Evolutionary conservation across 2,113 vertebrate species (phyloP).

Genomic region (Laticauda laticaudata): DNA sequence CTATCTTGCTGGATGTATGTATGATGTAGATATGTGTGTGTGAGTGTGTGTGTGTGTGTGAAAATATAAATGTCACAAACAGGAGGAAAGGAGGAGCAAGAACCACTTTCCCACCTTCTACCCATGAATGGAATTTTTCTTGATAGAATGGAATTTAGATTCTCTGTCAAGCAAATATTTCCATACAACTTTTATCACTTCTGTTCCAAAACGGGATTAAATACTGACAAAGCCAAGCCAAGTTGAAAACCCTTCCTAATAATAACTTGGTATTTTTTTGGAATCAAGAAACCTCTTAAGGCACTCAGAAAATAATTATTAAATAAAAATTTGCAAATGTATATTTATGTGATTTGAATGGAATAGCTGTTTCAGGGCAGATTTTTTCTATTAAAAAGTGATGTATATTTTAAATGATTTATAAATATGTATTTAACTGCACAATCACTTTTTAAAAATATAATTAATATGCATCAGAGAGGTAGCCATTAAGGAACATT

Average conservation of each 20-base stretch:
- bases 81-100: background rate
- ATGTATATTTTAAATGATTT: slow-evolving; percentile 54
- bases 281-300: background rate
- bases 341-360: slow-evolving; percentile 60
- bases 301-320: slow-evolving; percentile 39
- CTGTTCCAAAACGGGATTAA: background rate
- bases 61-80: background rate
- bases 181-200: background rate
- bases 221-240: fast-evolving
- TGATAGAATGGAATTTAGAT: background rate
- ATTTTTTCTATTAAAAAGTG: slow-evolving; percentile 65
- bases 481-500: slow-evolving; percentile 60
- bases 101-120: background rate
- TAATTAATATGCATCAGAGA: slow-evolving; percentile 66
- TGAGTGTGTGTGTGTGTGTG: too few species aligned
- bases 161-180: background rate
- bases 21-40: too few species aligned
- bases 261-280: slow-evolving; percentile 9
- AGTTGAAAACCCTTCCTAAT: background rate
- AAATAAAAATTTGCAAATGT: slow-evolving; percentile 54
- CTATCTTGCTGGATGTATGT: background rate
- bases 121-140: background rate
- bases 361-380: slow-evolving; percentile 36
- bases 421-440: slow-evolving; percentile 69
- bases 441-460: slow-evolving; percentile 40